A percentile compares a stretch with the other conserved stretches of the same genome.
Conservation (phyloP, 2,888 invertebrate genomes). For the Idaea biselata region DNA sequence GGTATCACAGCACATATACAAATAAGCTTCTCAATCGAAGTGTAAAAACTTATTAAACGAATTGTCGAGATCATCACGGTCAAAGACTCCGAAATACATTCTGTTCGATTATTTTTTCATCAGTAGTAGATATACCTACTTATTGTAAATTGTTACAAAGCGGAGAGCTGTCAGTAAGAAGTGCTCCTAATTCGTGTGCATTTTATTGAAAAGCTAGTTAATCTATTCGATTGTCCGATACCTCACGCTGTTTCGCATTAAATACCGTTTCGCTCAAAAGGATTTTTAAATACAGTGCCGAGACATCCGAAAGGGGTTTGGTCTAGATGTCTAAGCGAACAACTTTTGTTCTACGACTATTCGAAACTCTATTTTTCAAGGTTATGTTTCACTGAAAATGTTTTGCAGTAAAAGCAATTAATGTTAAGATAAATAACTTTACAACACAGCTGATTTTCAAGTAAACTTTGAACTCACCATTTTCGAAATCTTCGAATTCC, state of each 20-base stretch:
- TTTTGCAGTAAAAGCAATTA: too few relatives aligned
- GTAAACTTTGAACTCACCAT: too few relatives aligned
- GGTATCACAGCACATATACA: slow-evolving; percentile 35
- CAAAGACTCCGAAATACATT: slow-evolving; percentile 57
- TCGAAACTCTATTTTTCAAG: too few relatives aligned
- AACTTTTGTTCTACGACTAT: too few relatives aligned
- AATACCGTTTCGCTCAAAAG: slow-evolving; percentile 52
- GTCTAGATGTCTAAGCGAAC: too few relatives aligned
- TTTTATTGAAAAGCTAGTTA: slow-evolving; percentile 60
- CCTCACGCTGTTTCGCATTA: slow-evolving; percentile 58
- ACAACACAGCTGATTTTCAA: too few relatives aligned
- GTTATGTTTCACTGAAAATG: too few relatives aligned
- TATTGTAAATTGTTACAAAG: slow-evolving; percentile 40
- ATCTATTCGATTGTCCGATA: slow-evolving; percentile 47
- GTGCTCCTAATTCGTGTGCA: slow-evolving; percentile 46
- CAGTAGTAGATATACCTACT: slow-evolving; percentile 32
- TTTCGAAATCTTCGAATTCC: too few relatives aligned
- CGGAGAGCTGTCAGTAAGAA: slow-evolving; percentile 50
- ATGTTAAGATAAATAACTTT: too few relatives aligned
- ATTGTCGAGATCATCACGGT: slow-evolving; percentile 56
- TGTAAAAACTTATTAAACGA: slow-evolving; percentile 53
- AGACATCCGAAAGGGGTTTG: too few relatives aligned
- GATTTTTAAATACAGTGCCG: slow-evolving; percentile 29
- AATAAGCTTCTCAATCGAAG: slow-evolving; percentile 43
- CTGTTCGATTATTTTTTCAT: slow-evolving; percentile 35